phyloP scores from a whole-genome alignment of 2,888 invertebrate genomes.

The Ectemnius lituratus region DNA sequence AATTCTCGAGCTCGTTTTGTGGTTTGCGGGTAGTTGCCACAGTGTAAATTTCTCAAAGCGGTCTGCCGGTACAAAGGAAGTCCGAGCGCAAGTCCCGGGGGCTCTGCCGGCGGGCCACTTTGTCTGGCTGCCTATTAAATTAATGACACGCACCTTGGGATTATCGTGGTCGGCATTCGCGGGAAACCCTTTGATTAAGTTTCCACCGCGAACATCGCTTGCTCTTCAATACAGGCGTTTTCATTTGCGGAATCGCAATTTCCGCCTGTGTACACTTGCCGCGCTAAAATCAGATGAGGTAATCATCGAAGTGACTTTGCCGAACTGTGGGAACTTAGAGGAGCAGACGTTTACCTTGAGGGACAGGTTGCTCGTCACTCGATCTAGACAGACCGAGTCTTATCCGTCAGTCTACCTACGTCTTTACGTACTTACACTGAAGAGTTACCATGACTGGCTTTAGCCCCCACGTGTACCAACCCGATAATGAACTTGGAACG shows the following conservation, averaged over 20 bases:
- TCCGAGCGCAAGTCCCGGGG: neutral
- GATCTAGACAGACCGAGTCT: conserved; percentile 24
- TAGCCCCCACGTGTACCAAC: conserved; percentile 44
- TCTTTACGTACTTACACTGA: conserved; percentile 10
- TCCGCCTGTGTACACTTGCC: no score
- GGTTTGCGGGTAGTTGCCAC: no score
- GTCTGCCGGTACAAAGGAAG: neutral
- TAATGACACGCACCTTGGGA: conserved; percentile 17
- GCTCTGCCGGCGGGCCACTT: conserved; percentile 27
- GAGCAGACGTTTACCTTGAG: conserved; percentile 11
- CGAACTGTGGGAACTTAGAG: neutral
- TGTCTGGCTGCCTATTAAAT: conserved; percentile 40
- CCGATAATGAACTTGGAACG: conserved; percentile 58
- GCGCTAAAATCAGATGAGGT: neutral
- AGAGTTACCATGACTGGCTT: conserved; percentile 25
- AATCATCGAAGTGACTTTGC: neutral
- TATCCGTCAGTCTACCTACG: conserved; percentile 49
- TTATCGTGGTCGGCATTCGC: neutral
- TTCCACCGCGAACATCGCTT: neutral
- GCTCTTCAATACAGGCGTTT: conserved; percentile 19
- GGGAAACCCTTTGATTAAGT: conserved; percentile 1
- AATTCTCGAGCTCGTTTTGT: no score
- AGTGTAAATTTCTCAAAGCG: conserved; percentile 3
- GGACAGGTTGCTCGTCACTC: conserved; percentile 17
- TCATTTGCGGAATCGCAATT: conserved; percentile 1